A percentile compares a stretch with the other conserved stretches of the same genome.
These are phyloP conservation scores for Hydrotaea diabolus DNA, from an alignment of 2,888 invertebrate species.

Conservation along the genomic window DNA sequence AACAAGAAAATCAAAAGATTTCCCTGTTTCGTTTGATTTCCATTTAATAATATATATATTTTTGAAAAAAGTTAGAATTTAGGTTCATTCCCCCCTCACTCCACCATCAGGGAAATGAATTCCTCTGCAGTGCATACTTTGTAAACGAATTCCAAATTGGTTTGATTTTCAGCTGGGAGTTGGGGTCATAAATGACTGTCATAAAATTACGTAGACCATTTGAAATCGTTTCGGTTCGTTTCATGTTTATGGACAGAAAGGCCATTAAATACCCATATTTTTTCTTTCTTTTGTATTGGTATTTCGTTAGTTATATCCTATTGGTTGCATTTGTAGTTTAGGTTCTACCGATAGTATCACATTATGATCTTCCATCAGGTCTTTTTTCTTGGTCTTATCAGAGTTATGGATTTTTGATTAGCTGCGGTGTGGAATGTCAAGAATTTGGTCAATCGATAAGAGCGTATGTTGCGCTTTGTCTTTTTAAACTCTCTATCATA, in stretches of 20 bases:
- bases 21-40: neutral
- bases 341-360: too few relatives aligned
- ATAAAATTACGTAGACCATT: neutral
- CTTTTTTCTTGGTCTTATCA: neutral
- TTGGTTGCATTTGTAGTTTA: too few relatives aligned
- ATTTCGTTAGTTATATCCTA: too few relatives aligned
- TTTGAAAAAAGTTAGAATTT: neutral
- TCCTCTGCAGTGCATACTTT: too few relatives aligned
- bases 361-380: neutral
- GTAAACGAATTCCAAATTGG: too few relatives aligned
- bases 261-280: conserved; percentile 4
- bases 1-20: too few relatives aligned
- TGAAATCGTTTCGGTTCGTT: neutral
- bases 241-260: neutral
- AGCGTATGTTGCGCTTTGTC: neutral
- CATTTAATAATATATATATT: neutral
- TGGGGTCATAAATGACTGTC: neutral
- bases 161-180: too few relatives aligned
- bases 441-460: neutral
- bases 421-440: neutral
- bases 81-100: neutral
- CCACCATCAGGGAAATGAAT: too few relatives aligned
- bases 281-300: neutral
- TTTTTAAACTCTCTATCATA: too few relatives aligned
- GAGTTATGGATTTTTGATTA: neutral